These are phyloP conservation scores for Pyrrhosoma nymphula DNA, from an alignment of 2,888 invertebrate species.

Conservation along the genomic window DNA sequence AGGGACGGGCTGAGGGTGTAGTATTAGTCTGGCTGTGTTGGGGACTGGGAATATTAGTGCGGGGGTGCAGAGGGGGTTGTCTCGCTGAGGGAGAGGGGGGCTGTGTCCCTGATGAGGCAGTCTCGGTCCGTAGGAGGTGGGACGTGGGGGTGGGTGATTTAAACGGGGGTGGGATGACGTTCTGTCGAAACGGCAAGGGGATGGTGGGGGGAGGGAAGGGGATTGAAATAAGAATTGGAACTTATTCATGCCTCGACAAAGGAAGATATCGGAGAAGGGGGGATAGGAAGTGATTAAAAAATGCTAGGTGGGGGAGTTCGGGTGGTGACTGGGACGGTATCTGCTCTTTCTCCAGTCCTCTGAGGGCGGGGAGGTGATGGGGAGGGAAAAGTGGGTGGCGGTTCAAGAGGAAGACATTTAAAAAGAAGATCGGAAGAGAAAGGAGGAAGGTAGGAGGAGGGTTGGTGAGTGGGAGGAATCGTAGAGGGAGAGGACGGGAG, in stretches of 20 bases:
- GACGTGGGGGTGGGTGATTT: background rate
- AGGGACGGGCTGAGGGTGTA: background rate
- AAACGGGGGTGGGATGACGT: background rate
- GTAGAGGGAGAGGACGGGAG: background rate
- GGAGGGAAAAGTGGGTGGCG: background rate
- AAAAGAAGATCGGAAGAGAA: background rate
- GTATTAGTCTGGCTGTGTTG: background rate
- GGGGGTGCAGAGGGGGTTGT: background rate
- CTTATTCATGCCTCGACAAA: constrained; percentile 35
- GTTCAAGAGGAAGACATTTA: background rate
- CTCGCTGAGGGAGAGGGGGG: background rate
- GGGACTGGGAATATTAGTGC: background rate
- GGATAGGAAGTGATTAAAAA: constrained; percentile 20
- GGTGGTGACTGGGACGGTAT: background rate
- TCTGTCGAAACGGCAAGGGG: constrained; percentile 16
- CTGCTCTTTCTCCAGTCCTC: background rate
- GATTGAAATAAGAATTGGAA: constrained; percentile 19
- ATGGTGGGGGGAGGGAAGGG: background rate
- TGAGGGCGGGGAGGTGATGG: background rate
- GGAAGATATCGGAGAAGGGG: constrained; percentile 9
- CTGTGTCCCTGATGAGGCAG: background rate
- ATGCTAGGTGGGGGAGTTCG: background rate
- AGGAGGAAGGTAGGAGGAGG: background rate
- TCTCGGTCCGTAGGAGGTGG: background rate
- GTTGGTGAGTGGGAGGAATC: background rate